Conservation (phyloP, 1,140 invertebrate species). For the Latrodectus geometricus region DNA sequence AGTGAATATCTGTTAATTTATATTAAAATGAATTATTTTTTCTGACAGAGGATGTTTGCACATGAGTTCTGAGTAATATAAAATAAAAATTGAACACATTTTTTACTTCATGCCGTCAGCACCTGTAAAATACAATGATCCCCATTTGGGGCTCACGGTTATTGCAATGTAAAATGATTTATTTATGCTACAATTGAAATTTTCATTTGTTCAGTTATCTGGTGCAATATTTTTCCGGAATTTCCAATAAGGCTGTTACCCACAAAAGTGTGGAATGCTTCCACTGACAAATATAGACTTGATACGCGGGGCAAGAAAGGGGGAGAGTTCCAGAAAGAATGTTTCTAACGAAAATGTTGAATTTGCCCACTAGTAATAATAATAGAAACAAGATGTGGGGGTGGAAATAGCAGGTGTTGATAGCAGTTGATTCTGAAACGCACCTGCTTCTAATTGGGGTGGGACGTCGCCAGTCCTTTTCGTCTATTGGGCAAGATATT, state of each 20-base stretch:
- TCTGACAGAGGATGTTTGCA: too few relatives aligned
- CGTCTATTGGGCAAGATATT: conserved; percentile 39
- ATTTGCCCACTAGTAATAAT: conserved; percentile 38
- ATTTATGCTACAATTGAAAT: conserved; percentile 42
- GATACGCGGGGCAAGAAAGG: conserved; percentile 34
- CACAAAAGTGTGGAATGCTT: conserved; percentile 39
- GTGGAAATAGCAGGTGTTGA: conserved; percentile 39
- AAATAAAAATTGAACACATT: too few relatives aligned
- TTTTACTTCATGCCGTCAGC: too few relatives aligned
- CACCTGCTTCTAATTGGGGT: conserved; percentile 38
- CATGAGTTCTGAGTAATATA: too few relatives aligned
- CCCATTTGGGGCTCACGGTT: conserved; percentile 39
- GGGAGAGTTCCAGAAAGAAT: conserved; percentile 39
- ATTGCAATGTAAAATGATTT: conserved; percentile 41
- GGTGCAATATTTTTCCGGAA: conserved; percentile 32
- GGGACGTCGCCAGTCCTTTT: conserved; percentile 36
- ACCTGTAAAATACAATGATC: conserved; percentile 42
- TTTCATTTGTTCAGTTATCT: conserved; percentile 40
- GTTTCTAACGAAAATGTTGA: conserved; percentile 42
- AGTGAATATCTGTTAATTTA: conserved; percentile 41
- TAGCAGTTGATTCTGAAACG: conserved; percentile 36
- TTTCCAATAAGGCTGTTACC: conserved; percentile 39
- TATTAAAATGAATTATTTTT: conserved; percentile 42
- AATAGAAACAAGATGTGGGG: too few relatives aligned
- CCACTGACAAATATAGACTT: conserved; percentile 38